Percentiles rank a stretch among this genome's conserved stretches.
Evolutionary conservation across 2,888 invertebrate species (phyloP).

Genomic region (Troilus luridus): DNA sequence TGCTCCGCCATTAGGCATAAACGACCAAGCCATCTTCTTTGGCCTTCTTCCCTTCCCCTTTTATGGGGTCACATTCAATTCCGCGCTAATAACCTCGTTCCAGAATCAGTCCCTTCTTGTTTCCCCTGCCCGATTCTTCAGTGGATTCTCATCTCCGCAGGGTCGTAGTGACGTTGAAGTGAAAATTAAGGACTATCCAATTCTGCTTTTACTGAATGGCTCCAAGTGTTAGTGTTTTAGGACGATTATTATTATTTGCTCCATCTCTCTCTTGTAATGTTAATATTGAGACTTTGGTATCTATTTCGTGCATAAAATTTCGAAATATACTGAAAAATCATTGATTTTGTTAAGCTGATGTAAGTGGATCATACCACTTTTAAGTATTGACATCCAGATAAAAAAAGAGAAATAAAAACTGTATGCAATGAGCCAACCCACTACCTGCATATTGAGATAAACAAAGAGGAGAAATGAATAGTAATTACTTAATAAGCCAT

Average conservation of each 20-base stretch:
- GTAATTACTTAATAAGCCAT: too few species aligned
- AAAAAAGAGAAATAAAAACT: too few species aligned
- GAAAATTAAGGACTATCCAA: conserved; percentile 16
- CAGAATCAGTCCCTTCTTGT: conserved; percentile 33
- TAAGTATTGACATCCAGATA: too few species aligned
- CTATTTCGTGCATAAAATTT: too few species aligned
- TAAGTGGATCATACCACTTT: too few species aligned
- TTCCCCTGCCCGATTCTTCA: conserved; percentile 6
- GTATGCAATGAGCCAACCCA: too few species aligned
- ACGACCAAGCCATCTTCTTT: conserved; percentile 25
- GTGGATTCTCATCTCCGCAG: conserved; percentile 24
- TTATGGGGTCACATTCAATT: conserved; percentile 25
- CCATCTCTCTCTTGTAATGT: too few species aligned
- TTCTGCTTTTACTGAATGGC: background rate
- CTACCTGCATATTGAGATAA: too few species aligned
- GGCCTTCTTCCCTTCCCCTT: conserved; percentile 11
- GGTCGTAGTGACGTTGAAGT: background rate
- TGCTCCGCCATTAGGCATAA: background rate
- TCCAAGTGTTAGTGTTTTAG: background rate
- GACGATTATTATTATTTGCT: background rate
- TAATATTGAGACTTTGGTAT: too few species aligned
- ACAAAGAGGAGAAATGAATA: too few species aligned
- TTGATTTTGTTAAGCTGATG: too few species aligned
- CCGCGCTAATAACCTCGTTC: conserved; percentile 38
- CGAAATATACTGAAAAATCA: too few species aligned